Base-by-base conservation (phyloP, 64 coral and sea anemone genomes). In the Pachyseris speciosa region DNA sequence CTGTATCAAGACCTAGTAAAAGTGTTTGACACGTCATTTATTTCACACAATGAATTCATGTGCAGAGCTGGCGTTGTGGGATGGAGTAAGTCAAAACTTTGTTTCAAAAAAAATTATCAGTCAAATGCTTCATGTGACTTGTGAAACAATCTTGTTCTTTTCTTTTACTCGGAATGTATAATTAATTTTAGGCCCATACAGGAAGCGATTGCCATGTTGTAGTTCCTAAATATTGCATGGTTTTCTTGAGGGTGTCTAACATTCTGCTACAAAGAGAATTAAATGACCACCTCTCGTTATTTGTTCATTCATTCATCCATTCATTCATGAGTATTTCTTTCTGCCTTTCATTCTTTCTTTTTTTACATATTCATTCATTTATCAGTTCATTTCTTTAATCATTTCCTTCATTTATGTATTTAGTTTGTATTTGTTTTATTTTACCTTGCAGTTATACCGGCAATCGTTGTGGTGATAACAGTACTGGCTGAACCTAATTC, bases 1-100 rank as follows among this genome's bases (percentile, higher is more conserved):
- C 22, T 96, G 39, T 96, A 96, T 33, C 95, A 96, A 80, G 95
- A 96, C 64, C 87, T 96, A 10, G 95, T 96, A 1, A 96, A 96
- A 87, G 89, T 96, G 61, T 96, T 96, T 47, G 91, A 96, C 51
- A 96, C 95, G 7, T 80, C 95, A 17, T 27, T 83, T 42, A 37
- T 93, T 39, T 85, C 95, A 30, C 94, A 96, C 0, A 89, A 64
- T 5, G 94, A 96, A 45, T 96, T 96, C 59, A 96, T 96, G 90
- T 83, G 77, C 36, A 92, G 94, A 17, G 94, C 89, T 24, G 42
- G 90, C 15, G 53, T 89, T 2, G 58, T 92, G 15, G 94, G 88
- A 36, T 95, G 94, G 94, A 84, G 94, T 95, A 81, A 70, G 88
- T 52, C 13, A 15, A 55, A 55, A 55, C 3, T 19, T 55, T 55